Base-by-base conservation (phyloP, 2,113 vertebrate genomes). In the Python bivittatus region DNA sequence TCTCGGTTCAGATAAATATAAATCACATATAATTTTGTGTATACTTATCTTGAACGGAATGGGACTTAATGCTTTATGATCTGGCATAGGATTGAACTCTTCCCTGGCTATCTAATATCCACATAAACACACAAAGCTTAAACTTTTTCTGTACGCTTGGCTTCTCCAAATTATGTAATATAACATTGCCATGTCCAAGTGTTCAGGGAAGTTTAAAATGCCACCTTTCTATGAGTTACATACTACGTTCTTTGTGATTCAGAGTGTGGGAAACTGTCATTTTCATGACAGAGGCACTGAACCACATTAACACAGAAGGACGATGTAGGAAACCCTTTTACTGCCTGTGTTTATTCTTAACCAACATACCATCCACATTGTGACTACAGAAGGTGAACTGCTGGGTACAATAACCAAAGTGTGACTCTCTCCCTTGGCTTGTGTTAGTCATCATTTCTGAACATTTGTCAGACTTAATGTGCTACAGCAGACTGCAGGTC, bases 391-490 rank as follows among this genome's bases (percentile, higher is more conserved):
- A 93, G 94, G 96, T 96, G 95, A 97, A 97, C 97, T 96, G 96
- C 96, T 95, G 93, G 96, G 96, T 94, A 95, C 95, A 96, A 95
- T 97, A 97, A 94, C 96, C 90, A 96, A 94, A 96, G 95, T 92
- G 86, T 54, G 48, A n/a, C 88, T 94, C 95, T 96, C 93, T 95
- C 94, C 95, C 94, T 92, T 95, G 95, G 97, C 96, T 97, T 97
- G 96, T 94, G 96, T 97, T 96, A 96, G 96, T 96, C 97, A 97
- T 96, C 95, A 95, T 94, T 95, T 96, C 96, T 96, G 95, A 96
- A 95, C 96, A 95, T 97, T 96, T 96, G 96, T 97, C 95, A 97
- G 93, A 92, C 95, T 97, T 96, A 97, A 95, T 96, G 97, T 97
- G 95, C 96, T 97, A 95, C 96, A 96, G 93, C 95, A 96, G 95